phyloP scores from a whole-genome alignment of 2,888 invertebrate genomes.

The Coenonympha glycerion region DNA sequence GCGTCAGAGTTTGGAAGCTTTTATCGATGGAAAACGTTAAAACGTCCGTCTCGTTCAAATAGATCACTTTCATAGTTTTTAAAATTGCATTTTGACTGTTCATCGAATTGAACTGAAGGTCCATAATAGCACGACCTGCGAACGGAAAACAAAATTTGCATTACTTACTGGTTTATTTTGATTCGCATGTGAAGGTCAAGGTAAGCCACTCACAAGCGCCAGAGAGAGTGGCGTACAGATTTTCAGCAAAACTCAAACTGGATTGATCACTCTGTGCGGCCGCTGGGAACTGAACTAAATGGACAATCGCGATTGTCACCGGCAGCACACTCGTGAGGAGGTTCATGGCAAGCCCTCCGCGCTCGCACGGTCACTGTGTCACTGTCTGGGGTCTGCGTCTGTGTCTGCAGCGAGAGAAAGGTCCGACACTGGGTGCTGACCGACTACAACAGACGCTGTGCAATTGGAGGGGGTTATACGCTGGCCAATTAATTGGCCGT shows the following conservation, averaged over 20 bases:
- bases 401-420: slow-evolving; percentile 66
- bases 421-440: slow-evolving; percentile 39
- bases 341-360: slow-evolving; percentile 62
- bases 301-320: slow-evolving; percentile 39
- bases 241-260: slow-evolving; percentile 60
- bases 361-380: slow-evolving; percentile 68
- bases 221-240: slow-evolving; percentile 59
- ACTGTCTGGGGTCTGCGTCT: slow-evolving; percentile 71
- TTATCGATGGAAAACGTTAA: slow-evolving; percentile 55
- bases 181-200: slow-evolving; percentile 23
- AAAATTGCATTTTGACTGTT: slow-evolving; percentile 50
- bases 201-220: slow-evolving; percentile 61
- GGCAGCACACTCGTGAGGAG: slow-evolving; percentile 41
- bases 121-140: slow-evolving; percentile 67
- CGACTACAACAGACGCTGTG: slow-evolving; percentile 36
- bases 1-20: slow-evolving; percentile 51
- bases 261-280: slow-evolving; percentile 31
- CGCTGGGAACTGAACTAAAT: slow-evolving; percentile 30
- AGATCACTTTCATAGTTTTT: slow-evolving; percentile 61
- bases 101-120: slow-evolving; percentile 52
- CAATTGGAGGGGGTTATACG: slow-evolving; percentile 59
- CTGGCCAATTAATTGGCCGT: slow-evolving; percentile 43
- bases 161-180: slow-evolving; percentile 27
- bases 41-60: slow-evolving; percentile 43
- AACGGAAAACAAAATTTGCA: slow-evolving; percentile 29